Percentiles rank a stretch among this genome's conserved stretches.
Evolutionary conservation across 2,113 vertebrate genomes (phyloP).

Genomic region (Jaculus jaculus): DNA sequence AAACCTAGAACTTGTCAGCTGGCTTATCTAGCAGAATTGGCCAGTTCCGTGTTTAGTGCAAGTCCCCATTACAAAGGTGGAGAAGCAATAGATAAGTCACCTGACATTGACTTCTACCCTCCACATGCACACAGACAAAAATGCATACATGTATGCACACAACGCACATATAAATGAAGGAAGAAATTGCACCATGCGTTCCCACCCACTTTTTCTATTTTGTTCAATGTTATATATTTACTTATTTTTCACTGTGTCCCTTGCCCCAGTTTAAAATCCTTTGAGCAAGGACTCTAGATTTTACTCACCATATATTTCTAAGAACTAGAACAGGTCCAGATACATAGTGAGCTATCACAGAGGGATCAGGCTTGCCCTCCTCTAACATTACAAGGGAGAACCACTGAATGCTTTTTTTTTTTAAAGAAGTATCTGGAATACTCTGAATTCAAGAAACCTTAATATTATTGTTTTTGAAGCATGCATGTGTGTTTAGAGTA

Average conservation of each 20-base stretch:
- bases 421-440: not conserved
- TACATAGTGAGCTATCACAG: rapidly evolving
- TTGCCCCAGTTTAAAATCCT: not conserved
- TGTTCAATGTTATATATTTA: not conserved
- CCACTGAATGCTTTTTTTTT: not conserved
- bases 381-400: not conserved
- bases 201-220: not conserved
- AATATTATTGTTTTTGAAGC: not conserved
- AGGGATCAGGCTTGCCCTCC: not conserved
- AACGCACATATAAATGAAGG: too few relatives aligned
- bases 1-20: too few relatives aligned
- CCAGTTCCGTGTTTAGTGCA: too few relatives aligned
- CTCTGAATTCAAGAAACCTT: slow-evolving; percentile 18
- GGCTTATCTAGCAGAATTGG: too few relatives aligned
- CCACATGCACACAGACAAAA: too few relatives aligned
- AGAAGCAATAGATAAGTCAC: too few relatives aligned
- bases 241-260: not conserved
- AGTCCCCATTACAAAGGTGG: too few relatives aligned
- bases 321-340: not conserved
- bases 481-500: too few relatives aligned
- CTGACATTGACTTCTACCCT: too few relatives aligned
- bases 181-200: not conserved
- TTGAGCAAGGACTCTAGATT: not conserved
- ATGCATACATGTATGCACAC: too few relatives aligned
- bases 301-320: not conserved